A percentile compares a stretch with the other conserved stretches of the same genome.
Conservation (phyloP, 37 sponge, comb jelly and placozoan genomes). For the Spongia lamella region DNA sequence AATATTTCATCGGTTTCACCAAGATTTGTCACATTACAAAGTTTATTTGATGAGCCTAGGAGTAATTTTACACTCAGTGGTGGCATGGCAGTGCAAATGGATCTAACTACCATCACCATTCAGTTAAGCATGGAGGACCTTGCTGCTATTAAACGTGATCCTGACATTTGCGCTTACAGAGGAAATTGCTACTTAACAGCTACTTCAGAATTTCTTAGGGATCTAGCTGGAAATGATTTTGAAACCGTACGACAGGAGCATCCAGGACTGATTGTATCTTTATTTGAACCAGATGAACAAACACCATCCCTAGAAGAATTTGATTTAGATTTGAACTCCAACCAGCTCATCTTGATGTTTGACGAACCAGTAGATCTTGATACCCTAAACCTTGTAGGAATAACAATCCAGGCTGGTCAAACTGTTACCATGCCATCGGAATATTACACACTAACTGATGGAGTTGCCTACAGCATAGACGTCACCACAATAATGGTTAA, state of each 20-base stretch:
- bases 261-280: constrained; percentile 66
- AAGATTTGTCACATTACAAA: constrained; percentile 65
- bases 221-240: constrained; percentile 68
- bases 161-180: constrained; percentile 71
- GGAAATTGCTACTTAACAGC: constrained; percentile 78
- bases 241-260: constrained; percentile 29
- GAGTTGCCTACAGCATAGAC: constrained; percentile 42
- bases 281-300: constrained; percentile 54
- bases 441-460: constrained; percentile 67
- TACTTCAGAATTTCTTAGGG: constrained; percentile 42
- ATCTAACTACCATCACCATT: constrained; percentile 42
- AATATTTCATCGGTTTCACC: constrained; percentile 54
- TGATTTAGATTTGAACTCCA: constrained; percentile 72
- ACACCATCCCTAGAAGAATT: constrained; percentile 53
- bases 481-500: constrained; percentile 57
- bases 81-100: constrained; percentile 32
- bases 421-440: constrained; percentile 13
- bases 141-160: constrained; percentile 56
- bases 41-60: constrained; percentile 70
- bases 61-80: constrained; percentile 60
- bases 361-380: constrained; percentile 70
- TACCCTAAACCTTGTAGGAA: constrained; percentile 27
- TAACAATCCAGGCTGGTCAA: constrained; percentile 50
- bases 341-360: constrained; percentile 63
- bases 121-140: constrained; percentile 68